Percentiles rank a stretch among this genome's conserved stretches.
These are phyloP conservation scores for Polypedilum pembai DNA, from an alignment of 1,140 invertebrate genomes.

Conservation along the genomic window DNA sequence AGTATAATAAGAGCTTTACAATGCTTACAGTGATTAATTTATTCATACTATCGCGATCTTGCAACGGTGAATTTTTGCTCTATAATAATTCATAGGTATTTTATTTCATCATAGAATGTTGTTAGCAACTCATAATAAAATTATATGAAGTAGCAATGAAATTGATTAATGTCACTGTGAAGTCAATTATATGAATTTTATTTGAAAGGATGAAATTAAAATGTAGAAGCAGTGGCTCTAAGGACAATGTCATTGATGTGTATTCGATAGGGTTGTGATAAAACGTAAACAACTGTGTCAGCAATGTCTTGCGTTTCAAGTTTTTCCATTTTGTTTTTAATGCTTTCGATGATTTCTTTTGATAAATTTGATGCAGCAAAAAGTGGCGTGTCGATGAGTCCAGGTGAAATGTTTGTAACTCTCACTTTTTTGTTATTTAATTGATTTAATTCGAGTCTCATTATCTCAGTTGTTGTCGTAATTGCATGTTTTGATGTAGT, in stretches of 20 bases:
- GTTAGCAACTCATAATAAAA: too few relatives aligned
- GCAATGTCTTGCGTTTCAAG: neutral
- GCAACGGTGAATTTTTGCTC: too few relatives aligned
- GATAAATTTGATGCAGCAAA: neutral
- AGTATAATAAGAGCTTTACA: too few relatives aligned
- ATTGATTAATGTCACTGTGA: too few relatives aligned
- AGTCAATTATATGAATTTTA: too few relatives aligned
- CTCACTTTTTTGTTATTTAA: neutral
- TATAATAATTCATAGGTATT: too few relatives aligned
- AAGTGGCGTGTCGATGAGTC: neutral
- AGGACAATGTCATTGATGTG: neutral
- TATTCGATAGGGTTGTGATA: neutral
- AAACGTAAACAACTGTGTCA: neutral
- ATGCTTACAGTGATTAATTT: too few relatives aligned
- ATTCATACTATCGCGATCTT: too few relatives aligned
- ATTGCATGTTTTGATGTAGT: slow-evolving; percentile 60
- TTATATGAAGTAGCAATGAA: too few relatives aligned
- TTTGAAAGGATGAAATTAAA: neutral
- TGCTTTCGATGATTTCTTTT: neutral
- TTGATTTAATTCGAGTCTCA: slow-evolving; percentile 54
- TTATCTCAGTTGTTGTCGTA: slow-evolving; percentile 54
- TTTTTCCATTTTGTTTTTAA: neutral
- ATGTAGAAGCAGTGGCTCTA: neutral
- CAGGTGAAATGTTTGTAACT: neutral
- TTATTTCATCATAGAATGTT: too few relatives aligned